A percentile compares a stretch with the other conserved stretches of the same genome.
Evolutionary conservation across 53 echinoderm and acorn worm genomes (phyloP).

Genomic region (Hippasteria phrygiana): DNA sequence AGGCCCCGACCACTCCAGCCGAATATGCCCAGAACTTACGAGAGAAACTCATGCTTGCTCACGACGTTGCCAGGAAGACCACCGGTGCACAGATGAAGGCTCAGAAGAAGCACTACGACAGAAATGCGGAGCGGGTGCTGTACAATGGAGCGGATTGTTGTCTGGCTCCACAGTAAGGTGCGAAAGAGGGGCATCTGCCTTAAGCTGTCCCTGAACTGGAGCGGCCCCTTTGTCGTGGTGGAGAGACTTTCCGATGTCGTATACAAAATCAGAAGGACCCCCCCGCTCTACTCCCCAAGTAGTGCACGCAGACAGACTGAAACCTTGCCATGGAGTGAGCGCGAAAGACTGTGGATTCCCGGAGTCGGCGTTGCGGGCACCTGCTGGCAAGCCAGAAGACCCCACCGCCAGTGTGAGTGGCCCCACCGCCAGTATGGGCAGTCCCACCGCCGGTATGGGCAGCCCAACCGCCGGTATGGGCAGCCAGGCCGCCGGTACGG

Average conservation of each 20-base stretch:
- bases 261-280: neutral
- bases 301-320: constrained; percentile 26
- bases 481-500: too few species aligned
- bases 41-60: constrained; percentile 12
- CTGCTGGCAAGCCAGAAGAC: neutral
- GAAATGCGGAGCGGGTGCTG: constrained; percentile 9
- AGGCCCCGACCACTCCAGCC: neutral
- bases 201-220: too few species aligned
- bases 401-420: too few species aligned
- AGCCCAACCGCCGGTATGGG: too few species aligned
- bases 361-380: neutral
- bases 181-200: too few species aligned
- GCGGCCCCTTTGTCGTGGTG: too few species aligned
- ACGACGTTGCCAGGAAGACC: constrained; percentile 25
- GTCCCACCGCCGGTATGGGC: neutral
- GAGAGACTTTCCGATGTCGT: too few species aligned
- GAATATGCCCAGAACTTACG: neutral
- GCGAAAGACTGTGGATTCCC: neutral
- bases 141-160: neutral
- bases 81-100: constrained; percentile 27
- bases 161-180: too few species aligned
- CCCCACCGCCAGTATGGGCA: neutral
- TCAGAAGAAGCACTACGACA: constrained; percentile 31
- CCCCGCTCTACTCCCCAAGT: neutral
- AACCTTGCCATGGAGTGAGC: neutral